Evolutionary conservation across 2,113 vertebrate species (phyloP).

Genomic region (Eulemur rufifrons): DNA sequence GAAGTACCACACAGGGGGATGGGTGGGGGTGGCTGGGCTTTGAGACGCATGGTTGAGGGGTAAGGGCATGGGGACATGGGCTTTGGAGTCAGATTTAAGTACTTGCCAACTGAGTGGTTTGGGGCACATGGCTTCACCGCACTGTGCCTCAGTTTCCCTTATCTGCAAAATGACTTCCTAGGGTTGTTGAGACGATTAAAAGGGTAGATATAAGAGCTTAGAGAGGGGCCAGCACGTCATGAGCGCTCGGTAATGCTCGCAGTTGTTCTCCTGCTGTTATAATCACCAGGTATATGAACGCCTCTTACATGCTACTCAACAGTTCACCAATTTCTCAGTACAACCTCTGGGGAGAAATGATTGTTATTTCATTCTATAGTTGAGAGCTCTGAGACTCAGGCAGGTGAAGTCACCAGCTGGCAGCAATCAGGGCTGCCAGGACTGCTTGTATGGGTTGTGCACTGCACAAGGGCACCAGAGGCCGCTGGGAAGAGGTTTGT

Average conservation of each 20-base stretch:
- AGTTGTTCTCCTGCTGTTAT: background rate
- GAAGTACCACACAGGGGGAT: fast-evolving
- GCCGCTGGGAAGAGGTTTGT: fast-evolving
- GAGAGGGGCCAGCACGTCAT: fast-evolving
- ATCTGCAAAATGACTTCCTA: background rate
- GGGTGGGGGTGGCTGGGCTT: background rate
- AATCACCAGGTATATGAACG: too few relatives aligned
- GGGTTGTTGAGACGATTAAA: background rate
- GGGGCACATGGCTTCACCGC: background rate
- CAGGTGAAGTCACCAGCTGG: background rate
- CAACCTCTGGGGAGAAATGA: background rate
- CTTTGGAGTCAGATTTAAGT: too few relatives aligned
- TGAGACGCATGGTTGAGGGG: background rate
- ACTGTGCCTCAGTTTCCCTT: background rate
- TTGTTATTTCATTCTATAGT: background rate
- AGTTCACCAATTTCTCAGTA: background rate
- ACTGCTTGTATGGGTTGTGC: background rate
- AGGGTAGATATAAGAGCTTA: background rate
- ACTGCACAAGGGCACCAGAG: background rate
- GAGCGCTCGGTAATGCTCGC: background rate
- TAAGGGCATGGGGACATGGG: too few relatives aligned
- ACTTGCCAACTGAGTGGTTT: background rate
- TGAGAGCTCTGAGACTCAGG: background rate
- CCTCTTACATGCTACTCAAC: fast-evolving
- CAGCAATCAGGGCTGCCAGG: background rate